These are phyloP conservation scores for Drosophila santomea DNA, from an alignment of 1,140 invertebrate species.

Conservation along the genomic window DNA sequence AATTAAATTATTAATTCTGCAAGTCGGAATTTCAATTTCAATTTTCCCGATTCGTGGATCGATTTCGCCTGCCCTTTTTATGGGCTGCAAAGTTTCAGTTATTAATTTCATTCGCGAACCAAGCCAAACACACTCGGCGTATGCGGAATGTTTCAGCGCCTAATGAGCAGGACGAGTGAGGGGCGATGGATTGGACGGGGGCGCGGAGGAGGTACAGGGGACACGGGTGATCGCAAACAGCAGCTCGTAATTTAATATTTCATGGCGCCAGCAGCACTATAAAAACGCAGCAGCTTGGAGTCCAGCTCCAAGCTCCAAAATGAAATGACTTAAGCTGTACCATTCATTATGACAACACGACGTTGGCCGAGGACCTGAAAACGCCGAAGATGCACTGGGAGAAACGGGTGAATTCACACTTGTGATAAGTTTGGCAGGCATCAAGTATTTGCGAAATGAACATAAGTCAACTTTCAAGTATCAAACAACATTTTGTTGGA, in stretches of 20 bases:
- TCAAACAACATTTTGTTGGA: too few relatives aligned
- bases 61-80: slow-evolving; percentile 52
- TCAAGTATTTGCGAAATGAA: too few relatives aligned
- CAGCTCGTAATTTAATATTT: slow-evolving; percentile 84
- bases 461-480: too few relatives aligned
- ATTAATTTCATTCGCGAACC: slow-evolving; percentile 61
- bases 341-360: slow-evolving; percentile 85
- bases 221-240: slow-evolving; percentile 56
- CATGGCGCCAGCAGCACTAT: slow-evolving; percentile 84
- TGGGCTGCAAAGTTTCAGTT: slow-evolving; percentile 66
- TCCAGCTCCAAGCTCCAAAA: slow-evolving; percentile 67
- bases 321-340: slow-evolving; percentile 84
- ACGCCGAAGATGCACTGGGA: slow-evolving; percentile 3
- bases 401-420: background rate
- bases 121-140: slow-evolving; percentile 58
- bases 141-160: slow-evolving; percentile 64
- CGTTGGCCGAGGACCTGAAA: slow-evolving; percentile 42
- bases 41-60: slow-evolving; percentile 56
- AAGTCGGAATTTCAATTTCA: slow-evolving; percentile 70
- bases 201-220: background rate
- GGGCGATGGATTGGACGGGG: background rate
- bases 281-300: slow-evolving; percentile 64
- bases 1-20: slow-evolving; percentile 79
- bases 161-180: slow-evolving; percentile 32
- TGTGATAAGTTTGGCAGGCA: too few relatives aligned